phyloP scores from a whole-genome alignment of 2,113 vertebrate species.

The Rousettus leschenaultii region DNA sequence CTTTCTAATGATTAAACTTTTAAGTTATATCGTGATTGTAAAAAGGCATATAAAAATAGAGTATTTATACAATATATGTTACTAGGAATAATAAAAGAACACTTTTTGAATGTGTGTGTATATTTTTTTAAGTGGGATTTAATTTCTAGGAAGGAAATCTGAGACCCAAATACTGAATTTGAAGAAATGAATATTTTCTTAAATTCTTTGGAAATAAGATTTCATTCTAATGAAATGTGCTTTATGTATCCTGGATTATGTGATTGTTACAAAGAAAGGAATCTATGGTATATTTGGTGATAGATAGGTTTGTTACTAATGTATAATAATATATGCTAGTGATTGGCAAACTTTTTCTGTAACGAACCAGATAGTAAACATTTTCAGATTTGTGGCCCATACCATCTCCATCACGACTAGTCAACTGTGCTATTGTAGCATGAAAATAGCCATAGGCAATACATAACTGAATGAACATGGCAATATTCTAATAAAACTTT shows the following conservation, averaged over 20 bases:
- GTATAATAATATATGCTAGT: background rate
- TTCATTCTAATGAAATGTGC: constrained; percentile 20
- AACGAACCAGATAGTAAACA: background rate
- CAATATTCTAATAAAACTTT: constrained; percentile 41
- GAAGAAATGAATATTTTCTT: constrained; percentile 46
- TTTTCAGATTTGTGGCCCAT: background rate
- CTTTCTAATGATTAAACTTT: constrained; percentile 92
- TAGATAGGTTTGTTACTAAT: constrained; percentile 41
- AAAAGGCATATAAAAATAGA: constrained; percentile 98
- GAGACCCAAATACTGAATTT: background rate
- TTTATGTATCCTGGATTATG: constrained; percentile 32
- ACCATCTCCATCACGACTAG: background rate
- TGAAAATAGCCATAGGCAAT: background rate
- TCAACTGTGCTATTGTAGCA: background rate
- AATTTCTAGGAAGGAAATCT: background rate
- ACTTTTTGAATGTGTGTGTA: constrained; percentile 79
- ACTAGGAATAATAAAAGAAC: constrained; percentile 89
- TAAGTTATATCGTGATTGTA: constrained; percentile 97
- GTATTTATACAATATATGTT: constrained; percentile 99
- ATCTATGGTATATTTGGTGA: constrained; percentile 34
- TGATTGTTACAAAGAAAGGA: constrained; percentile 43
- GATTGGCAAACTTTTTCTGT: constrained; percentile 2
- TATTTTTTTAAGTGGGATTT: constrained; percentile 66
- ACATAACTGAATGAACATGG: background rate
- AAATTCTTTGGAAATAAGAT: constrained; percentile 40